Base-by-base conservation (phyloP, 2,888 invertebrate species). In the Thecocarcelia acutangulata region DNA sequence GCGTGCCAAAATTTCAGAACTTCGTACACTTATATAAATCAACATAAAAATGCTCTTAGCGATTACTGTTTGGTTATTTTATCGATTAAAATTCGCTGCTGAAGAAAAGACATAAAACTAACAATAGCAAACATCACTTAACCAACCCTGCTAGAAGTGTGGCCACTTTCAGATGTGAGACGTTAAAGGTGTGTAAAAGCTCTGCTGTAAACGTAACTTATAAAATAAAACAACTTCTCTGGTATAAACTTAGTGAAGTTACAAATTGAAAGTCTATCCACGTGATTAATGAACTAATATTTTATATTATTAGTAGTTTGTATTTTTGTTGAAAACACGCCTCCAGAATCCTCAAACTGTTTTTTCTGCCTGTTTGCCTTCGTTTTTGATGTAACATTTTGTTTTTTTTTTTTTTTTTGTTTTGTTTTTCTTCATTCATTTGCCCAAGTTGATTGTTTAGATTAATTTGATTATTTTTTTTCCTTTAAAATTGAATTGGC, bases 281-380 rank as follows among this genome's bases (percentile, higher is more conserved):
- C 69, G 70, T 82, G 78, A 82, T 82, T 82, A 82, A 82, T 82
- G 74, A 82, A 50, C 64, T 59, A 78, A 82, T 82, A 82, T 78
- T 76, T 82, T 82, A 72, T 74, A 78, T 70, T 75, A 82, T 58
- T 63, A n/a, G 12, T 21, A 33, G 33, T 33, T 33, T 33, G 70
- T 70, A 70, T 17, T 66, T 48, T 69, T 48, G 24, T 73, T 56
- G 28, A 68, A 69, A 77, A 68, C 21, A 82, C 66, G 70, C 74
- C 70, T 78, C 33, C 54, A 70, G 56, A 74, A 61, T 61, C 59
- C 42, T 58, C 15, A 21, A 33, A 50, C 28, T 33, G 42, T 52
- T 52, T 52, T 12, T 13, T 1, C 68, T 66, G 42, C 72, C 50
- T 73, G 81, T 70, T 77, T 63, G 56, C 56, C 70, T 42, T 56